Percentiles rank a stretch among this genome's conserved stretches.
phyloP scores from a whole-genome alignment of 2,888 invertebrate species.

The Sphaerophoria rueppellii region DNA sequence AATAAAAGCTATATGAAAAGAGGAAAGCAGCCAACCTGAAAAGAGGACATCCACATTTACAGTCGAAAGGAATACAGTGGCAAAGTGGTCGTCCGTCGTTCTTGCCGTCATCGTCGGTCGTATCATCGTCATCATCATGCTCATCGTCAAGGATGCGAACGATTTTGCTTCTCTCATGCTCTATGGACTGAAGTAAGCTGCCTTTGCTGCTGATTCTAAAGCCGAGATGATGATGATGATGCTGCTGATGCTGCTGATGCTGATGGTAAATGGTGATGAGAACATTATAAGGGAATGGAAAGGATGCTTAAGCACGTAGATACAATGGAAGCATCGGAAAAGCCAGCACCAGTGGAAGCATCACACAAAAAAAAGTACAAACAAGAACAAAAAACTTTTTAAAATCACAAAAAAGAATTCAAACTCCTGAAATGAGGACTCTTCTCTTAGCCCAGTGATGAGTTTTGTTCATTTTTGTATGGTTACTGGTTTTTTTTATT shows the following conservation, averaged over 20 bases:
- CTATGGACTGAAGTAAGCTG: neutral
- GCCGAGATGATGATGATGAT: constrained; percentile 8
- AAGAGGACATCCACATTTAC: constrained; percentile 53
- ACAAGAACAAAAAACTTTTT: neutral
- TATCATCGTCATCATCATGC: too few species aligned
- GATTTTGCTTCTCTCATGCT: constrained; percentile 28
- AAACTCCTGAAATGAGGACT: constrained; percentile 55
- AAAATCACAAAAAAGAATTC: constrained; percentile 31
- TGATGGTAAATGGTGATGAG: constrained; percentile 70
- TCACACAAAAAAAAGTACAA: constrained; percentile 14
- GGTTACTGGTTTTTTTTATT: neutral
- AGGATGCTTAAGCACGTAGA: constrained; percentile 70
- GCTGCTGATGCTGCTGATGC: constrained; percentile 36
- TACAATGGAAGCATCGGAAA: constrained; percentile 61
- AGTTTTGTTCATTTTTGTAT: constrained; percentile 63
- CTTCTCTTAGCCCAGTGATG: constrained; percentile 52
- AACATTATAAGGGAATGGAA: constrained; percentile 66
- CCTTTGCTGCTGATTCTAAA: constrained; percentile 25
- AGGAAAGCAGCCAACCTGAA: constrained; percentile 49
- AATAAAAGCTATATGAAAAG: constrained; percentile 29
- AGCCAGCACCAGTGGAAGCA: constrained; percentile 24
- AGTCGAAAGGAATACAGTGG: constrained; percentile 24
- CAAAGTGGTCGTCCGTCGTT: constrained; percentile 3
- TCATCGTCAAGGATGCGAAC: constrained; percentile 32
- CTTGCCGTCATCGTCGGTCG: too few species aligned